Base-by-base conservation (phyloP, 2,888 invertebrate species). In the Exocentrus adspersus region DNA sequence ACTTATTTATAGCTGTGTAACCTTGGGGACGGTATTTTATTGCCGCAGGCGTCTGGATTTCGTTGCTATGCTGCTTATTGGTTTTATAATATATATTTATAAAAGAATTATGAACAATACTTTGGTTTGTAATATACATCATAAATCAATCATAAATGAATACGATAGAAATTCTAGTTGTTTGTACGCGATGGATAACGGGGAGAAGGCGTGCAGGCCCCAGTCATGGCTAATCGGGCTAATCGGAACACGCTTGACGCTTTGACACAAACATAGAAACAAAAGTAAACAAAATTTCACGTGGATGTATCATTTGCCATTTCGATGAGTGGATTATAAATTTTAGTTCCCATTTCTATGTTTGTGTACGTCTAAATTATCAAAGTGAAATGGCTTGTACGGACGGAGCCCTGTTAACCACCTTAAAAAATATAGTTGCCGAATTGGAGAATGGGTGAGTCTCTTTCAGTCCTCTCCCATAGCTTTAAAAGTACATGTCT, bases 251-350 rank as follows among this genome's bases (percentile, higher is more conserved):
- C n/a, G n/a, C n/a, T n/a, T n/a, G 17, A 16, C 21, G 32, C 19
- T 19, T 30, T 57, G 57, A 46, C 57, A 57, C 9, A 43, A 19
- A 57, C 46, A 57, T 60, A 16, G 62, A 68, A 68, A 64, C 65
- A 62, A 60, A 54, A 56, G 41, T 65, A 64, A 67, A 65, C 64
- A 64, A 68, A 62, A 61, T 67, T 63, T 60, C 59, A 57, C 60
- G 56, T 54, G 42, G 52, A 45, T 42, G 48, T 50, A 20, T 64
- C 64, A 67, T 43, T 52, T 17, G 16, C 46, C 56, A 37, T 67
- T 62, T 61, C 60, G 56, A 53, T 30, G 45, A 51, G 37, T 58
- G n/a, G 30, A 42, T n/a, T n/a, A n/a, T n/a, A n/a, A n/a, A n/a
- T 68, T 68, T 63, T 62, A 68, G 67, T 68, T 59, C 45, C 52